These are phyloP conservation scores for Rachycentron canadum DNA, from an alignment of 2,797 vertebrate species.

Conservation along the genomic window DNA sequence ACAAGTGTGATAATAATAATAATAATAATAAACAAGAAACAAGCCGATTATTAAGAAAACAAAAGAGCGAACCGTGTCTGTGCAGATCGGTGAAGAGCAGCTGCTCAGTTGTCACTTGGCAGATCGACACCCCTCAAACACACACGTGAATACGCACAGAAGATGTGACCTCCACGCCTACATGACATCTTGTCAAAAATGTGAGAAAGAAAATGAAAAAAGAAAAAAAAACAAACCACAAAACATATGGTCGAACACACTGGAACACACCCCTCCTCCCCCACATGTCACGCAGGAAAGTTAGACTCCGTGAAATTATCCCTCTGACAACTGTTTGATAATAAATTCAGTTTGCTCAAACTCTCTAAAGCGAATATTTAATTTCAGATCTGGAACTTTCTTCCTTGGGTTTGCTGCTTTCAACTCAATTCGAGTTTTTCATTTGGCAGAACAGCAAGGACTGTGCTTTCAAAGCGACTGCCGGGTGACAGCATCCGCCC, in stretches of 20 bases:
- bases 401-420: neutral
- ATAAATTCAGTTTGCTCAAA: neutral
- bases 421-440: neutral
- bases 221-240: constrained; percentile 22
- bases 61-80: neutral
- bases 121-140: neutral
- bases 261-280: constrained; percentile 13
- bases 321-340: constrained; percentile 15
- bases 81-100: neutral
- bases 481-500: neutral
- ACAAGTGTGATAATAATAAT: neutral
- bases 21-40: neutral
- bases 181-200: constrained; percentile 49
- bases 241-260: constrained; percentile 62
- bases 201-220: neutral
- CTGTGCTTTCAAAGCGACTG: constrained; percentile 16
- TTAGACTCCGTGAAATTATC: constrained; percentile 1
- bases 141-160: neutral
- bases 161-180: constrained; percentile 50
- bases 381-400: neutral
- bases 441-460: neutral
- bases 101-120: constrained; percentile 17
- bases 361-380: neutral
- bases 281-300: constrained; percentile 16
- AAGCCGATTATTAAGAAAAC: neutral